Base-by-base conservation (phyloP, 2,888 invertebrate genomes). In the Platerodrilus igneus region DNA sequence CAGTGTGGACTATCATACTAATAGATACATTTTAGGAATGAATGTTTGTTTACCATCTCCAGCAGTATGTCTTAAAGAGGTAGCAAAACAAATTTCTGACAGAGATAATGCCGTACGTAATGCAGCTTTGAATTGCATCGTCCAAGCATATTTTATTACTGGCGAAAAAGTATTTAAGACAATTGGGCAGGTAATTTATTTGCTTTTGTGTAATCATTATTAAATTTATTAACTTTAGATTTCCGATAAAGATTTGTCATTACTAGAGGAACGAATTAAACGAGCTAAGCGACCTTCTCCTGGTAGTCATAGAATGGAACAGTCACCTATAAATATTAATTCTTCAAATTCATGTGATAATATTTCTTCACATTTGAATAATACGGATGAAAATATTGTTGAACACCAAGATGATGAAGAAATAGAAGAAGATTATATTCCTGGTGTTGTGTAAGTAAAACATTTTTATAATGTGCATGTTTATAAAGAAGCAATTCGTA, bases 261-360 rank as follows among this genome's bases (percentile, higher is more conserved):
- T 96, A 55, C 70, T 99, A 29, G 96, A 97, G 59, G 97, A 99
- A 69, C 79, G 97, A 28, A 95, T 99, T 39, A 96, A 96, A 64
- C 78, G 97, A 15, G 86, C 91, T 1, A 86, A 86, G 63, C 74
- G 73, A 64, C 76, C 70, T 56, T 77, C 68, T 53, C 47, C 47
- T 4, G 52, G 57, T 35, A 53, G 56, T n/a, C 19, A 41, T 14
- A 46, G 48, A 32, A 26, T 48, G 2, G 44, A 55, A 26, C 45
- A 27, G 11, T 11, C 30, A 5, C 5, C 32, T 3, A 15, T 22
- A 13, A 35, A 31, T 13, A 14, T 28, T 14, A 35, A 14, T 19
- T 34, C 4, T 11, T 27, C 39, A 5, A 34, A 30, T 11, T 33
- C 38, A 9, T 39, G 37, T 19, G 36, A 41, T n/a, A 26, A n/a